Base-by-base conservation (phyloP, 2,888 invertebrate species). In the Calameuta idolon region DNA sequence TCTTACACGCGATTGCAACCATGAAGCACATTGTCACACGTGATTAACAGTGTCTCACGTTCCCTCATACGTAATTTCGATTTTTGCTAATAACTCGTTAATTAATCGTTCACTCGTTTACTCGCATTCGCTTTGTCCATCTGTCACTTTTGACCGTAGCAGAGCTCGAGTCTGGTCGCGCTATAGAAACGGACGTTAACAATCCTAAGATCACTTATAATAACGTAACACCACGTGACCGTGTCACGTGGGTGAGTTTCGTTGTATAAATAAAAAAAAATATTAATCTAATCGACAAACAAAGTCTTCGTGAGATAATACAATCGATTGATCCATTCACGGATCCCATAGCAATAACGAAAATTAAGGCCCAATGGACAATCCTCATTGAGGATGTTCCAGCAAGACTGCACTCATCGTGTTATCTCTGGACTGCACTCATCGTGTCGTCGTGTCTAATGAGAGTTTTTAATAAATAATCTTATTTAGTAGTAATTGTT, bases 341-440 rank as follows among this genome's bases (percentile, higher is more conserved):
- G 79, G 80, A 83, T 81, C 82, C 79, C 81, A 74, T 79, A 77
- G 79, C 76, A 77, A 80, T 78, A 76, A 79, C 77, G 82, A 81
- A 77, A 79, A 73, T 80, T 80, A 79, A 37, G 74, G 31, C 30
- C 40, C 12, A 34, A 73, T 55, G 37, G 35, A 55, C 69, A 79
- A 68, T 40, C n/a, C 34, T 37, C 37, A 55, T 55, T 55, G 55
- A 55, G 55, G 55, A 55, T 55, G 23, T 55, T 23, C 55, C 55
- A 23, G 23, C 1, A 9, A 23, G 55, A 55, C 23, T 5, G 55
- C 55, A 55, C 55, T 55, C 1, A 55, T 55, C 23, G 23, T 2
- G 23, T 9, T 55, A 37, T 37, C 23, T 55, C 55, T 55, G 55
- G 55, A 55, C 23, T 5, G 55, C 55, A 55, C 55, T 55, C 1